These are phyloP conservation scores for Drosophila rufa DNA, from an alignment of 1,140 invertebrate species.

Conservation along the genomic window DNA sequence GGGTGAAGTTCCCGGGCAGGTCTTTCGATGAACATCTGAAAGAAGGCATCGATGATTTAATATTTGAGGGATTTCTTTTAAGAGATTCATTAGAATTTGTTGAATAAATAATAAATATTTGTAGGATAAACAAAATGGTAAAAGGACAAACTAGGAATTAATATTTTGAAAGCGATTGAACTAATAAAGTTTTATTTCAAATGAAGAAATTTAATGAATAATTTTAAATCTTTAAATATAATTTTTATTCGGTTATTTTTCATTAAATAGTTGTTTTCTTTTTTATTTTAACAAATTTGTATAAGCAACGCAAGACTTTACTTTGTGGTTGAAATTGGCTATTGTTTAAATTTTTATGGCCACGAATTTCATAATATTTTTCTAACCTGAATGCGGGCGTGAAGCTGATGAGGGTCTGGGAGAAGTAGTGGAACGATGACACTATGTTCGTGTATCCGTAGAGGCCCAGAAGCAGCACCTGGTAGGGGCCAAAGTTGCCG, in stretches of 20 bases:
- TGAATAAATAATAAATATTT: not conserved
- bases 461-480: slow-evolving; percentile 87
- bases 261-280: no score
- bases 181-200: no score
- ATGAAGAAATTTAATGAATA: not conserved
- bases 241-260: no score
- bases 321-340: no score
- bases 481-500: slow-evolving; percentile 88
- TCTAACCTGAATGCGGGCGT: slow-evolving; percentile 85
- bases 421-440: slow-evolving; percentile 87
- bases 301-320: not conserved
- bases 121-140: not conserved
- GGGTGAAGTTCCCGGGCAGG: not conserved
- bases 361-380: not conserved
- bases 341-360: not conserved
- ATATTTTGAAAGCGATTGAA: no score
- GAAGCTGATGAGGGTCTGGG: slow-evolving; percentile 86
- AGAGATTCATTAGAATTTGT: no score
- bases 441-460: slow-evolving; percentile 87
- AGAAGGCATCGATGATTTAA: not conserved
- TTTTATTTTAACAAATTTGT: not conserved
- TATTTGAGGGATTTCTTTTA: no score
- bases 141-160: not conserved
- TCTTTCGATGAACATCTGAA: slow-evolving; percentile 29
- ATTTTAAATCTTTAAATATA: not conserved